Evolutionary conservation across 2,113 vertebrate genomes (phyloP).

Genomic region (Sminthopsis crassicaudata): DNA sequence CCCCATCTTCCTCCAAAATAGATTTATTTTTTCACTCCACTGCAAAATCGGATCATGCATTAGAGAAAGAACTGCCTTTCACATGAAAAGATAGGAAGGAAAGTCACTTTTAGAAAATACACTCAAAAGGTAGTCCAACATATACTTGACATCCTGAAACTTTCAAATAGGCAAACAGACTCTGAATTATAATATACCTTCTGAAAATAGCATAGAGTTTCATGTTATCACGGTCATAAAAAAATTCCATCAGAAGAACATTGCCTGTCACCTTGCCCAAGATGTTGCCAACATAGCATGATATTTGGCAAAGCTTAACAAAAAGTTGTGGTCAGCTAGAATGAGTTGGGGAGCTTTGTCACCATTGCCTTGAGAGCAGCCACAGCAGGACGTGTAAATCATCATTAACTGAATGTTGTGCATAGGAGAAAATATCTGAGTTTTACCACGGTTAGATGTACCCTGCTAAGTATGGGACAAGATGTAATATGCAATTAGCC

Average conservation of each 20-base stretch:
- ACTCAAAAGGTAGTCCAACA: not conserved
- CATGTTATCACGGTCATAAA: not conserved
- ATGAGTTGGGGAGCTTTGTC: conserved; percentile 51
- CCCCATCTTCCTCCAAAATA: not conserved
- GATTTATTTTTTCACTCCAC: not conserved
- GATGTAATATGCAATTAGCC: not conserved
- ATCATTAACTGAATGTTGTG: conserved; percentile 11
- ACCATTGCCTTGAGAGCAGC: conserved; percentile 45
- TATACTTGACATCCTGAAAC: conserved; percentile 18
- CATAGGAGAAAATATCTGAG: not conserved
- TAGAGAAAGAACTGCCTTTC: not conserved
- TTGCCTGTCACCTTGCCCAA: not conserved
- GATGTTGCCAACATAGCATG: not conserved
- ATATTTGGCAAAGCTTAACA: conserved; percentile 53
- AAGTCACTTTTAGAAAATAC: not conserved
- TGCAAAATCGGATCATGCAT: not conserved
- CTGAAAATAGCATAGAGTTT: conserved; percentile 34
- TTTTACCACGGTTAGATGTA: not conserved
- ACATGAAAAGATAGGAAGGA: not conserved
- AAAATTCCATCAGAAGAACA: conserved; percentile 13
- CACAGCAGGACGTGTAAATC: conserved; percentile 55
- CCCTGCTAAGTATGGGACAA: conserved; percentile 14
- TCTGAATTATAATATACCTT: conserved; percentile 14
- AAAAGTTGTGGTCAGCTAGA: conserved; percentile 20
- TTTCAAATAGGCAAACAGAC: conserved; percentile 37